Evolutionary conservation across 2,888 invertebrate genomes (phyloP).

Genomic region (Choreutis nemorana): DNA sequence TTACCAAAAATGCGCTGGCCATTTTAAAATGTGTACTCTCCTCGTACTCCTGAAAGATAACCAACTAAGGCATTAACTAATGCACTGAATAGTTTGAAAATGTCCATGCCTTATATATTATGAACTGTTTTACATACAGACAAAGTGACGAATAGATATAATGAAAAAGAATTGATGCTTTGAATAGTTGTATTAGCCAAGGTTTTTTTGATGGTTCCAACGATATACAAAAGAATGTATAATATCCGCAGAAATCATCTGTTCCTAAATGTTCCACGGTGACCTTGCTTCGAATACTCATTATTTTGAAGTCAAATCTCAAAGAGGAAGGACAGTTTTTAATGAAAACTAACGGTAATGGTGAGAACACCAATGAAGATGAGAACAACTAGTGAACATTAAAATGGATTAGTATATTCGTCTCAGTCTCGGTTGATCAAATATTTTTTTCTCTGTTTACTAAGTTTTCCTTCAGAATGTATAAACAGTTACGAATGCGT

Average conservation of each 20-base stretch:
- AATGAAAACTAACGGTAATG: no score
- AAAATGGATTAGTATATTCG: no score
- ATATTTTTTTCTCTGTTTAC: no score
- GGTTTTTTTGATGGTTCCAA: conserved; percentile 34
- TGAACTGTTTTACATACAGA: conserved; percentile 25
- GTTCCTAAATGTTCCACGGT: conserved; percentile 12
- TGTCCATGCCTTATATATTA: conserved; percentile 40
- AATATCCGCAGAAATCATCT: conserved; percentile 22
- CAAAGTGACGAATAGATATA: conserved; percentile 27
- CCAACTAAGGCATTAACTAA: no score
- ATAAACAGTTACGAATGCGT: no score
- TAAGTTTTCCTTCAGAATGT: no score
- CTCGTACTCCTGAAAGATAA: no score
- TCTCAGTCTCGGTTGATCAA: no score
- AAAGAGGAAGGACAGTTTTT: background rate
- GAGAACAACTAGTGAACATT: no score
- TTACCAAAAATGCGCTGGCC: conserved; percentile 25
- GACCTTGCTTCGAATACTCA: conserved; percentile 17
- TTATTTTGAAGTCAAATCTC: conserved; percentile 10
- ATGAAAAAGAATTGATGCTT: conserved; percentile 31
- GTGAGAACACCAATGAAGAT: no score
- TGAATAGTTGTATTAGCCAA: conserved; percentile 39
- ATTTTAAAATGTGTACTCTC: conserved; percentile 20
- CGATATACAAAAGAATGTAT: conserved; percentile 53
- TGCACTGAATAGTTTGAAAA: conserved; percentile 25